Conservation (phyloP, 2,113 vertebrate species). For the Xyrauchen texanus region DNA sequence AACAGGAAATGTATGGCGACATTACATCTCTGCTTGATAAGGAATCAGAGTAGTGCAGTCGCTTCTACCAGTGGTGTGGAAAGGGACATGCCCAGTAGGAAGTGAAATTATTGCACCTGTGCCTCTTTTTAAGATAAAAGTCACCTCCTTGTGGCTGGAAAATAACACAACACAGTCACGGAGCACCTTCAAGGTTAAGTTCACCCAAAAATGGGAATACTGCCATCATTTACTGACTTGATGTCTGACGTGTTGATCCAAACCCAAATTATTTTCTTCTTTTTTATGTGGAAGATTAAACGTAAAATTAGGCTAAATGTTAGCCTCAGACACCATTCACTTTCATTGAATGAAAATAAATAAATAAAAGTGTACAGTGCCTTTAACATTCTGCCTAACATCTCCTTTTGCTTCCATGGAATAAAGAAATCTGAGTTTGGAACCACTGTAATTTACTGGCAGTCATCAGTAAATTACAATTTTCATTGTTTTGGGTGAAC, state of each 20-base stretch:
- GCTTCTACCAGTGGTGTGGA: not conserved
- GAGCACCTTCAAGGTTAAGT: not conserved
- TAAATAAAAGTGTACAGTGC: not conserved
- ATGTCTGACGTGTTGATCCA: no score
- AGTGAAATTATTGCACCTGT: slow-evolving; percentile 11
- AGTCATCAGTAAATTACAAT: no score
- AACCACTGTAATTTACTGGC: no score
- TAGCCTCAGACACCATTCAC: not conserved
- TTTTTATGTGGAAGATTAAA: no score
- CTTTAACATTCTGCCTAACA: no score
- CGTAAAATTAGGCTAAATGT: no score
- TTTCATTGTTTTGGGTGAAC: not conserved
- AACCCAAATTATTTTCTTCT: no score
- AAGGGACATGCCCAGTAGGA: slow-evolving; percentile 21
- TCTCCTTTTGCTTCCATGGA: no score
- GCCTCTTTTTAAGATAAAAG: slow-evolving; percentile 4
- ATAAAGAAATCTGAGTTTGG: no score
- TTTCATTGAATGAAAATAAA: slow-evolving; percentile 5
- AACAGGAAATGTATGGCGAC: not conserved
- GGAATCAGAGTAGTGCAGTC: not conserved
- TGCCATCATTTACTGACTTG: no score
- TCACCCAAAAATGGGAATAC: no score
- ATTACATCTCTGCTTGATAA: not conserved
- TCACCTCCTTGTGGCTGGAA: slow-evolving; percentile 62
- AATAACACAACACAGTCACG: slow-evolving; percentile 23